A percentile compares a stretch with the other conserved stretches of the same genome.
These are phyloP conservation scores for Peromyscus melanophrys DNA, from an alignment of 2,797 vertebrate species.

Conservation along the genomic window DNA sequence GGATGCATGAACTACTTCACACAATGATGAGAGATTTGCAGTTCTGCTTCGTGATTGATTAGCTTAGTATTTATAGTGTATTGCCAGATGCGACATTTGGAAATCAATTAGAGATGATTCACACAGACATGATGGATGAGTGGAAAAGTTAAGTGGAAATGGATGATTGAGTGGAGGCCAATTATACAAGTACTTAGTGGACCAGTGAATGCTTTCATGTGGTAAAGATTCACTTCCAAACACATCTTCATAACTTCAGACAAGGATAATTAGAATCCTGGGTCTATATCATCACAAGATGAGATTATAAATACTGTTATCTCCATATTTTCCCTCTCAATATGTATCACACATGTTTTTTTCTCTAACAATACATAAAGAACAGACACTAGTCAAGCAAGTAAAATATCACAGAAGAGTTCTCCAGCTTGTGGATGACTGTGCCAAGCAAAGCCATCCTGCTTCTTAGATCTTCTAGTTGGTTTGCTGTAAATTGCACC, in stretches of 20 bases:
- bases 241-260: not conserved
- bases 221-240: constrained; percentile 40
- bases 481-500: not conserved
- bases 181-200: not conserved
- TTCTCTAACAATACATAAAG: not conserved
- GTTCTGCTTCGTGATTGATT: constrained; percentile 33
- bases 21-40: not conserved
- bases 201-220: constrained; percentile 1
- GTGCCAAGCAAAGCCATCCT: not conserved
- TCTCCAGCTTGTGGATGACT: not conserved
- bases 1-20: not conserved
- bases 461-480: not conserved
- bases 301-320: constrained; percentile 4
- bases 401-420: not conserved
- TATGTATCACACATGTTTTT: not conserved
- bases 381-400: not conserved
- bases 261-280: not conserved
- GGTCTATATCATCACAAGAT: not conserved
- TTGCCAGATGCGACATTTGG: not conserved
- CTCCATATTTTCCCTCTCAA: not conserved
- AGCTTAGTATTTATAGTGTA: constrained; percentile 1
- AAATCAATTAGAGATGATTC: constrained; percentile 45
- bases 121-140: not conserved
- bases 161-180: not conserved
- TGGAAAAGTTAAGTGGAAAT: constrained; percentile 28